Percentiles rank a stretch among this genome's conserved stretches.
Evolutionary conservation across 2,888 invertebrate genomes (phyloP).

Genomic region (Drosophila picticornis): DNA sequence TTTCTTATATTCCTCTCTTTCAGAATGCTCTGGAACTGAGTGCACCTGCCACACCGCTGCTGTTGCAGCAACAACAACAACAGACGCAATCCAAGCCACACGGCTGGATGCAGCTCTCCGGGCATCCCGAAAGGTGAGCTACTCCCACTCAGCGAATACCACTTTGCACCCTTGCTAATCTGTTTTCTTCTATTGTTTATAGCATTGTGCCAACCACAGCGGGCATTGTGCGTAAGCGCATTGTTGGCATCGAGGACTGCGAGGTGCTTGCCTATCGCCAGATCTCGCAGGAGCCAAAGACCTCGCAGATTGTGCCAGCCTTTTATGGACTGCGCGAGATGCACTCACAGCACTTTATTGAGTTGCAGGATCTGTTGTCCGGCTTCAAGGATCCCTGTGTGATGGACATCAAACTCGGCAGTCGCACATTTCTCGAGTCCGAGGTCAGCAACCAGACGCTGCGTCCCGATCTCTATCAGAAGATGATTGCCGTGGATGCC

Average conservation of each 20-base stretch:
- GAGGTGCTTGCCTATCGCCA: constrained; percentile 93
- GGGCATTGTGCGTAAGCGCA: constrained; percentile 97
- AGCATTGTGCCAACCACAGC: constrained; percentile 96
- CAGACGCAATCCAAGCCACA: constrained; percentile 76
- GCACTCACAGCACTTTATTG: constrained; percentile 94
- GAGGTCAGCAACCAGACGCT: constrained; percentile 96
- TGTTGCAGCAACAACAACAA: constrained; percentile 89
- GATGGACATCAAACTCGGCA: constrained; percentile 99
- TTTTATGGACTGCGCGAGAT: constrained; percentile 92
- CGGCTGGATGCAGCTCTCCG: constrained; percentile 96
- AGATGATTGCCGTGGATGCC: constrained; percentile 97
- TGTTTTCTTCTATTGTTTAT: constrained; percentile 21
- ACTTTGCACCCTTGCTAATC: neutral
- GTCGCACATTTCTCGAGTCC: constrained; percentile 96
- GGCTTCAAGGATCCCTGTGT: constrained; percentile 96
- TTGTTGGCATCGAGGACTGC: constrained; percentile 90
- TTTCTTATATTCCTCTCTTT: constrained; percentile 18
- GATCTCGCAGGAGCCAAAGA: constrained; percentile 89
- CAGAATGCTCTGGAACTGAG: constrained; percentile 96
- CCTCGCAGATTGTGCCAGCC: constrained; percentile 89
- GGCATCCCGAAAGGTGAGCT: constrained; percentile 91
- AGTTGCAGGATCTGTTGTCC: constrained; percentile 96
- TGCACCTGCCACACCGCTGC: constrained; percentile 94
- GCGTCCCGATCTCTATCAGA: constrained; percentile 95
- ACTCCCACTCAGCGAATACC: too few relatives aligned